These are phyloP conservation scores for Tokudaia tokunoshimensis DNA, from an alignment of 2,797 vertebrate species.

Conservation along the genomic window DNA sequence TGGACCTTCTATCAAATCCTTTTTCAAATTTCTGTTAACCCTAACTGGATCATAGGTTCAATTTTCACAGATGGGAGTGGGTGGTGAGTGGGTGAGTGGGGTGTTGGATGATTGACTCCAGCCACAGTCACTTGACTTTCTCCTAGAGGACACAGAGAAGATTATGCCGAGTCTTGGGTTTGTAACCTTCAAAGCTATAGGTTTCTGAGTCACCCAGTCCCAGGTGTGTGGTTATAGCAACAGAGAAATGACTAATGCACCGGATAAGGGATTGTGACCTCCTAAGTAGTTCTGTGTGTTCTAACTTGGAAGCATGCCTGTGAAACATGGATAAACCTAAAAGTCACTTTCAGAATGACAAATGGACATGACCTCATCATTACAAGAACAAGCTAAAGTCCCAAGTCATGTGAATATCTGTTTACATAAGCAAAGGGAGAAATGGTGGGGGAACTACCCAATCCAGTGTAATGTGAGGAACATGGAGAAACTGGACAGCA, in stretches of 20 bases:
- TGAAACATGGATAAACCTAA: not conserved
- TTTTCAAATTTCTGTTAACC: not conserved
- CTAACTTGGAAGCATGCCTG: not conserved
- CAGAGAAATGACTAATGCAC: not conserved
- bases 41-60: not conserved
- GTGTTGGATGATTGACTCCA: not conserved
- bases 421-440: not conserved
- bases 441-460: not conserved
- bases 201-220: not conserved
- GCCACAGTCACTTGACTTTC: not conserved
- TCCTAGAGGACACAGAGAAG: not conserved
- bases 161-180: not conserved
- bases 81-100: not conserved
- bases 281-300: not conserved
- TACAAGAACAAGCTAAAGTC: not conserved
- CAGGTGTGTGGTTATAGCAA: not conserved
- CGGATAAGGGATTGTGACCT: not conserved
- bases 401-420: not conserved
- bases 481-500: not conserved
- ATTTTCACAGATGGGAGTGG: not conserved
- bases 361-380: not conserved
- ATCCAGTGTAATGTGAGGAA: not conserved
- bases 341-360: not conserved
- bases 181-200: not conserved
- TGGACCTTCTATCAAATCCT: not conserved